A percentile compares a stretch with the other conserved stretches of the same genome.
These are phyloP conservation scores for Troides helena DNA, from an alignment of 2,888 invertebrate genomes.

Conservation along the genomic window DNA sequence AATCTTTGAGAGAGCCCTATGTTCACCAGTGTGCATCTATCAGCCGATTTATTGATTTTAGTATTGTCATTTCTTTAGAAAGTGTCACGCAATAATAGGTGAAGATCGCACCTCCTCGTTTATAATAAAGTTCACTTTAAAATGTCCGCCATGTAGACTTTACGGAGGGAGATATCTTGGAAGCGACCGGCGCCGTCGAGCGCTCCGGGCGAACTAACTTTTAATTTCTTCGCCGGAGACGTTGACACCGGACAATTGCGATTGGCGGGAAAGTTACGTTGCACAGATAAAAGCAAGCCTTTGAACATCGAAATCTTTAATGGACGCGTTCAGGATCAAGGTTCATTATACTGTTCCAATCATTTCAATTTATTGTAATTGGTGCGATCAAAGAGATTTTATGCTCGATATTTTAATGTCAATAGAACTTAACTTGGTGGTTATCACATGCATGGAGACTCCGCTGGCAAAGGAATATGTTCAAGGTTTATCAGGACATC, in stretches of 20 bases:
- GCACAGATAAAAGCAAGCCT: constrained; percentile 66
- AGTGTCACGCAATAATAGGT: too few species aligned
- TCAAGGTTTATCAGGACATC: too few species aligned
- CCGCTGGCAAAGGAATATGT: too few species aligned
- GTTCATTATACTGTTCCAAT: constrained; percentile 28
- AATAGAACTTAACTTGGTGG: too few species aligned
- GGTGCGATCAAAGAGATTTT: too few species aligned
- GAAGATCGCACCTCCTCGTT: neutral
- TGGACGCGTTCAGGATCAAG: constrained; percentile 46
- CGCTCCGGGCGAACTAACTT: constrained; percentile 70
- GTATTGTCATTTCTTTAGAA: too few species aligned
- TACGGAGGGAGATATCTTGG: constrained; percentile 47
- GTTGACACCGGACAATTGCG: constrained; percentile 69
- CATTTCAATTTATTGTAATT: too few species aligned
- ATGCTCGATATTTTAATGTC: too few species aligned
- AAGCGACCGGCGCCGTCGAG: constrained; percentile 60
- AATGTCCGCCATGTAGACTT: constrained; percentile 30
- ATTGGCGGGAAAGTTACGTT: constrained; percentile 74
- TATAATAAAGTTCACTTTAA: constrained; percentile 34
- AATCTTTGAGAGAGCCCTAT: too few species aligned
- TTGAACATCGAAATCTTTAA: constrained; percentile 55
- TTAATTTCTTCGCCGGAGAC: constrained; percentile 73
- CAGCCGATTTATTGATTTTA: too few species aligned
- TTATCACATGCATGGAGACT: too few species aligned
- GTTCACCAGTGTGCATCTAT: too few species aligned